phyloP scores from a whole-genome alignment of 2,113 vertebrate genomes.

The Hippocampus barbouri region DNA sequence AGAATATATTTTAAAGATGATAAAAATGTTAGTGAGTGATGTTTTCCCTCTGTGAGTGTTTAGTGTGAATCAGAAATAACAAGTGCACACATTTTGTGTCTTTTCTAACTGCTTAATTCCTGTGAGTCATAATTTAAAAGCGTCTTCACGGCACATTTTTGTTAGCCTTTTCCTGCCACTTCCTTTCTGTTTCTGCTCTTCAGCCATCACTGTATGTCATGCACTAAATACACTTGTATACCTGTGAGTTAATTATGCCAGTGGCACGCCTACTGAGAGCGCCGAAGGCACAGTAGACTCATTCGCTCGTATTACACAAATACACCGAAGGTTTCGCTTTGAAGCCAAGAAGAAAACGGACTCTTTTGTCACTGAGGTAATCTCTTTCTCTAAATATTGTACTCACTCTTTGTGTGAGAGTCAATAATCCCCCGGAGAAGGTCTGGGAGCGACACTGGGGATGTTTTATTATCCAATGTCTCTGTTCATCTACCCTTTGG shows the following conservation, averaged over 20 bases:
- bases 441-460: background rate
- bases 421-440: background rate
- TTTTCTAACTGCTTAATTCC: too few relatives aligned
- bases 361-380: background rate
- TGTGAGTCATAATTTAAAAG: too few relatives aligned
- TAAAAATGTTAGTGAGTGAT: too few relatives aligned
- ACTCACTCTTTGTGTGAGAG: background rate
- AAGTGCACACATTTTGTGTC: too few relatives aligned
- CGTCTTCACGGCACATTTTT: too few relatives aligned
- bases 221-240: background rate
- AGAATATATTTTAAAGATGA: too few relatives aligned
- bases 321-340: background rate
- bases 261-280: background rate
- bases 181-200: background rate
- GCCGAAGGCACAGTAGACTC: background rate
- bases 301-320: background rate
- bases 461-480: background rate
- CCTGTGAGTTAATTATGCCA: background rate
- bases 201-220: background rate
- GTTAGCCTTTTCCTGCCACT: too few relatives aligned
- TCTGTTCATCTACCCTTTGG: background rate
- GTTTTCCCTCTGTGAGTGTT: too few relatives aligned
- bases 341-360: background rate
- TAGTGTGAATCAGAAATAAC: too few relatives aligned
- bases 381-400: background rate